Evolutionary conservation across 2,888 invertebrate species (phyloP), one percentile per base, ranked within the genome.

Genomic region (Psylliodes chrysocephalus): DNA sequence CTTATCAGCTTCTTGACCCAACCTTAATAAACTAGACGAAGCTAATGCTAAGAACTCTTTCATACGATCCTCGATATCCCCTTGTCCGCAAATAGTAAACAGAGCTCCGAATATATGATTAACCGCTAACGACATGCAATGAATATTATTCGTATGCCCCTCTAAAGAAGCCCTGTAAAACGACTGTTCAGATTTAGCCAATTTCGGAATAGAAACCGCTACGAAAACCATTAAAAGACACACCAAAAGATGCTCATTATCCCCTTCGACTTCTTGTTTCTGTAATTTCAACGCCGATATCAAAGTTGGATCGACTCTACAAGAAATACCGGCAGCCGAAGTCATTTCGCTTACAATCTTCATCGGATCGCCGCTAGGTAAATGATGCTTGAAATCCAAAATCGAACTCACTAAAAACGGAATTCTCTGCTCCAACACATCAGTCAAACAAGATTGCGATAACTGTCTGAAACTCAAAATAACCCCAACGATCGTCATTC

Each of bases 171-270:
- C 92, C 63, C 93, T 86, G 79, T 94, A 95, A 75, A 95, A 94
- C 0, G 96, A 95, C 56, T 90, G 90, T 64, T 98, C 97, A 74
- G 90, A 93, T 63, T 93, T 88, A 1, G 98, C 97, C 52, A 99
- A 85, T 81, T 95, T 93, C 1, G 98, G 98, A 73, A 99, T 91
- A 0, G 98, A 96, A 12, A 99, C 97, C 0, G 99, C 98, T 0
- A 99, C 95, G 82, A 98, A 99, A 3, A 99, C 99, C 96, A 99
- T 96, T 63, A 99, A 82, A 35, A 99, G 85, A 80, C 99, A 99
- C 0, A 97, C 95, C 33, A 95, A 86, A 25, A 94, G 86, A 83
- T 98, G 97, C 76, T 98, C 96, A 17, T 71, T 72, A 72, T 97
- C 96, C n/a, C 68, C 70, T 71, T 94, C 94, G 2, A 89, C 85